Base-by-base conservation (phyloP, 2,797 vertebrate species). In the Clarias fuscus region DNA sequence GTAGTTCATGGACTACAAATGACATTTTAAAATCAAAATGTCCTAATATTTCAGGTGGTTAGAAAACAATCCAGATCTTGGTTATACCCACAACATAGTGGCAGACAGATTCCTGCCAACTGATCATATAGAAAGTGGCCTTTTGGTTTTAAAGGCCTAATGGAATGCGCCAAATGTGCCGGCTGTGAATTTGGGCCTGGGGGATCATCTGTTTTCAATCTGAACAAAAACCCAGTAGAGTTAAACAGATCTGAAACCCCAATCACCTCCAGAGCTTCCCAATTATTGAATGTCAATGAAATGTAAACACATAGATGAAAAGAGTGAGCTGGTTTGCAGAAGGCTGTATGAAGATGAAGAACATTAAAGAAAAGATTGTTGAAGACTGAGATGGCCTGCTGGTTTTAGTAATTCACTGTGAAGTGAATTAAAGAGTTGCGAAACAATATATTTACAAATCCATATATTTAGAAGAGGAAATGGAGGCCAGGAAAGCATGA, bases 181-280 rank as follows among this genome's bases (percentile, higher is more conserved):
- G 27, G 65, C 78, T 84, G 85, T 70, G 65, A 65, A 64, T 59
- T 71, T 75, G 68, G 62, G 61, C 18, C 37, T 15, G 22, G 78
- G 27, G 10, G 5, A 86, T 56, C 85, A 90, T 90, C 83, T 90
- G 89, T 85, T 86, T 82, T 65, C 68, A 76, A 85, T 90, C 84
- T 79, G 56, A 85, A 83, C 65, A 33, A 75, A 84, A 83, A 65
- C 64, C 33, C 77, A 56, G 64, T 75, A 56, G 68, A 86, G 59
- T 84, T 73, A 83, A 58, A 84, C 73, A 18, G 68, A 78, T 61
- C 77, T 84, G 65, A 86, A 53, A 82, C 77, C 61, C 43, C 4
- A 62, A 65, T 86, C 79, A 70, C 84, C 64, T 71, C n/a, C 84
- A 53, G 72, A 85, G 30, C 64, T 75, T 85, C 59, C 40, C 33